Evolutionary conservation across 2,888 invertebrate genomes (phyloP).

Genomic region (Melieria omissa): DNA sequence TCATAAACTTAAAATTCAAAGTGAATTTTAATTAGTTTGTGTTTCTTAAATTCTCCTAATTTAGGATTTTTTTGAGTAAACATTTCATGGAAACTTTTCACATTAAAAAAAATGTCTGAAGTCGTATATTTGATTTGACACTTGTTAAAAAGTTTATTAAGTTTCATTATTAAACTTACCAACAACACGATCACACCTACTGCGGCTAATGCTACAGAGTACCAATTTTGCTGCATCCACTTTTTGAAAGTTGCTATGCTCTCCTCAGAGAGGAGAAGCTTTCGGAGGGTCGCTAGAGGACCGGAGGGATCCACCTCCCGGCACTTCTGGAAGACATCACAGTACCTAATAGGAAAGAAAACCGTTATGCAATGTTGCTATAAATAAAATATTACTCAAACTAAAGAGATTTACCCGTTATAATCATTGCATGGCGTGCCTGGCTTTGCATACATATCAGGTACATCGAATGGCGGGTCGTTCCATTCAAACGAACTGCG

Average conservation of each 20-base stretch:
- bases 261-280: conserved; percentile 87
- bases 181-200: conserved; percentile 79
- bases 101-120: not conserved
- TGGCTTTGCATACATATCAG: conserved; percentile 92
- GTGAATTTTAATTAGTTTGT: not conserved
- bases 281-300: conserved; percentile 87
- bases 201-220: conserved; percentile 82
- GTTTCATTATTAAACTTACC: conserved; percentile 72
- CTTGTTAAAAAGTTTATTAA: not conserved
- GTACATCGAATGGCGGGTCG: conserved; percentile 87
- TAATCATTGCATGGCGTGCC: conserved; percentile 95
- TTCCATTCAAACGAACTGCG: conserved; percentile 93
- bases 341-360: conserved; percentile 67
- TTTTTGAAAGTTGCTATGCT: conserved; percentile 88
- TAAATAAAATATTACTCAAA: not conserved
- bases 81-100: not conserved
- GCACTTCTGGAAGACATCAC: conserved; percentile 79
- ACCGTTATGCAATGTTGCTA: not conserved
- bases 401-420: conserved; percentile 73
- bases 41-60: not conserved
- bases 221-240: conserved; percentile 93
- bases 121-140: not conserved
- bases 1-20: conserved; percentile 51
- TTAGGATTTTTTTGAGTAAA: not conserved
- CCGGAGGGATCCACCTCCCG: conserved; percentile 94